phyloP scores from a whole-genome alignment of 2,113 vertebrate species.

The Antigone vipio region DNA sequence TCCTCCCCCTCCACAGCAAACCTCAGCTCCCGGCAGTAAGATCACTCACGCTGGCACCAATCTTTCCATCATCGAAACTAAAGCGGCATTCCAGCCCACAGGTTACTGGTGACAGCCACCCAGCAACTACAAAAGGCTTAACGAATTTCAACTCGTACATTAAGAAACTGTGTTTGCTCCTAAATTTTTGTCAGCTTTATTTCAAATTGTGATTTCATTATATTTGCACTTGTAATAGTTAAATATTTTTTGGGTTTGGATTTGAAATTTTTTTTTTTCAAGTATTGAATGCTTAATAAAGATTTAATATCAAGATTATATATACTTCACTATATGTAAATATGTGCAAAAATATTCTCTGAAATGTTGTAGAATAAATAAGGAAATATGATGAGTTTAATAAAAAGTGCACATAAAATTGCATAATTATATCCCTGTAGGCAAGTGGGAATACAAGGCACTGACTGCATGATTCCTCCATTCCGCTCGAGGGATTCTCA shows the following conservation, averaged over 20 bases:
- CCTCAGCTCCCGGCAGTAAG: fast-evolving
- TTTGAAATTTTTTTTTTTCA: background rate
- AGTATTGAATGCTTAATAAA: background rate
- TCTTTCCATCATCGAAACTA: background rate
- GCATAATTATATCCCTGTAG: background rate
- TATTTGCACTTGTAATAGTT: background rate
- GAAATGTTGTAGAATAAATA: constrained; percentile 4
- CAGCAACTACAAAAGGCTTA: background rate
- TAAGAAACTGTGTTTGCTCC: background rate
- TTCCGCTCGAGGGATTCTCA: constrained; percentile 1
- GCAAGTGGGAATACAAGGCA: background rate
- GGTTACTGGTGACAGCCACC: background rate
- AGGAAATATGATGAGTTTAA: constrained; percentile 13
- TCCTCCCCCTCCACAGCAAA: background rate
- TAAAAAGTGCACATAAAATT: constrained; percentile 24
- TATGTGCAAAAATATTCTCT: background rate
- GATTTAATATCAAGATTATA: background rate
- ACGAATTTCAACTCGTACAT: background rate
- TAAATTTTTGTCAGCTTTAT: background rate
- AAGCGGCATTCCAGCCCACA: fast-evolving
- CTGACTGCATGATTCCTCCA: background rate
- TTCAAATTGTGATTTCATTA: background rate
- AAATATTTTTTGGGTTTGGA: background rate
- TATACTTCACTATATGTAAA: background rate
- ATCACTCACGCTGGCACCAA: background rate